Evolutionary conservation across 2,888 invertebrate species (phyloP).

Genomic region (Temnothorax ravouxi): DNA sequence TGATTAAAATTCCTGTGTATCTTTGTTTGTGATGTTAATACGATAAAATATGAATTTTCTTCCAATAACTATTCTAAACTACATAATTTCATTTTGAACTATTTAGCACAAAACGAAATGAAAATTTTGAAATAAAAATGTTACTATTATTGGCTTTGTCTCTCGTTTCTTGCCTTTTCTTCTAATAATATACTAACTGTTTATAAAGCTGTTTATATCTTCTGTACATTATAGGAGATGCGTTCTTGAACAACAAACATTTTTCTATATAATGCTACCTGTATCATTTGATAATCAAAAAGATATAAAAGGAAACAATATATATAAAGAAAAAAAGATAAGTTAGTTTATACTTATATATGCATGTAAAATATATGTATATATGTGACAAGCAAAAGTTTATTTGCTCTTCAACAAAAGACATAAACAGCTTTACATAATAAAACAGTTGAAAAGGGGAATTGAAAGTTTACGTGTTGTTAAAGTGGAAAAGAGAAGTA

Average conservation of each 20-base stretch:
- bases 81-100: constrained; percentile 5
- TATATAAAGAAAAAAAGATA: not conserved
- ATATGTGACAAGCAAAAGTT: not conserved
- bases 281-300: constrained; percentile 17
- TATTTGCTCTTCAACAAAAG: constrained; percentile 13
- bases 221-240: constrained; percentile 61
- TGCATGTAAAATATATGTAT: not conserved
- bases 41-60: constrained; percentile 11
- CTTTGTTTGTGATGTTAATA: constrained; percentile 17
- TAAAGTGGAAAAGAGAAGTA: constrained; percentile 35
- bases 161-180: constrained; percentile 62
- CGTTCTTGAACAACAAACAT: constrained; percentile 45
- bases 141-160: constrained; percentile 24
- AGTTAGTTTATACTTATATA: constrained; percentile 17
- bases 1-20: constrained; percentile 18
- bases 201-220: constrained; percentile 29
- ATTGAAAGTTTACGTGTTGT: constrained; percentile 16
- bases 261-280: constrained; percentile 17
- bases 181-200: constrained; percentile 56
- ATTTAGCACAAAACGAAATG: constrained; percentile 15
- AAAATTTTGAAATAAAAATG: constrained; percentile 23
- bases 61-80: constrained; percentile 20
- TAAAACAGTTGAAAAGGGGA: not conserved
- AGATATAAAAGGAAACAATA: constrained; percentile 15
- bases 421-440: constrained; percentile 4